Base-by-base conservation (phyloP, 2,888 invertebrate species). In the Neria commutata region DNA sequence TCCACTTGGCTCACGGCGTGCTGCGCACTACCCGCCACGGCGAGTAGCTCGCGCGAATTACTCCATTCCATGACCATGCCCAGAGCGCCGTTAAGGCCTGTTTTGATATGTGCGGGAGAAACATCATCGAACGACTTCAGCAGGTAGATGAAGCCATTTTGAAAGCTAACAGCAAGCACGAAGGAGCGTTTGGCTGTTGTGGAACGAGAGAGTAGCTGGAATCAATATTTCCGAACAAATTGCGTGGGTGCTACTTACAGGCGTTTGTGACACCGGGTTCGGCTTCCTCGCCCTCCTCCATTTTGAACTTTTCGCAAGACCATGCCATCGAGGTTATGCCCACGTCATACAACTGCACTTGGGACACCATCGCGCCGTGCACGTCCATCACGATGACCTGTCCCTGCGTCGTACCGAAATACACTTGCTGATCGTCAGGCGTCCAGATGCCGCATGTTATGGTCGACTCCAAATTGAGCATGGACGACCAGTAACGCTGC, bases 361-460 rank as follows among this genome's bases (percentile, higher is more conserved):
- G 94, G 8, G 94, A 92, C 17, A 97, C 91, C 93, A 96, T 95
- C 37, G 94, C 94, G 0, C 94, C 97, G 71, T 95, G 94, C 0
- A 96, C 95, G 79, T 96, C 96, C 94, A 98, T 96, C 52, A 98
- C 95, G 58, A 97, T 93, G 60, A 98, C 89, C 82, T 95, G 95
- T 1, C 97, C 97, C 60, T 92, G 91, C 5, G 94, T 94, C 6
- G 96, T 97, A 53, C 97, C 97, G 76, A 98, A 94, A 83, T 97
- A 94, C 54, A 98, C 97, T 85, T 96, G 95, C 77, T 94, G 92
- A 81, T 98, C 98, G 77, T 97, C 96, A 0, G 98, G 98, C 11
- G 96, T 95, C 98, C 98, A 99, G 75, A 95, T 93, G 42, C 98
- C 98, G 80, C 96, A 96, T 0, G 95, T 95, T 72, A 98, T 96